phyloP scores from a whole-genome alignment of 2,113 vertebrate species.

The Polypterus senegalus region DNA sequence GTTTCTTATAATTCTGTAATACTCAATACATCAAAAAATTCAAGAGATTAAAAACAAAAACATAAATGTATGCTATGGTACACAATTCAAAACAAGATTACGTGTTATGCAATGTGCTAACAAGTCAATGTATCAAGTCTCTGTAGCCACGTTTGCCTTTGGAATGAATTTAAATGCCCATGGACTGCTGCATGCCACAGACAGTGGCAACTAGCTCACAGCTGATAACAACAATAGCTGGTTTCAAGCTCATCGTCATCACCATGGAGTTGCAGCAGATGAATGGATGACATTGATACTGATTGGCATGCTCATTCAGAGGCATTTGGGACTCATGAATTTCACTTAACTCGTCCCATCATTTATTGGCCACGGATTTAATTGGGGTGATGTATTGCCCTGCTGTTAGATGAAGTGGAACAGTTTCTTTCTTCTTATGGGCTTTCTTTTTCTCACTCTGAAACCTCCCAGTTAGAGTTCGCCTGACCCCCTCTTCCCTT shows the following conservation, averaged over 20 bases:
- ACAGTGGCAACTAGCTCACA: slow-evolving; percentile 42
- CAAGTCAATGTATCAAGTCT: no score
- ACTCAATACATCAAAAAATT: no score
- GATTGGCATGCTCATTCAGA: slow-evolving; percentile 58
- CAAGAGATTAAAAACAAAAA: no score
- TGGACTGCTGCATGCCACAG: slow-evolving; percentile 35
- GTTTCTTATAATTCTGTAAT: no score
- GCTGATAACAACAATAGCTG: slow-evolving; percentile 48
- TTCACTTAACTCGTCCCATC: slow-evolving; percentile 51
- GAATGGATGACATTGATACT: slow-evolving; percentile 50
- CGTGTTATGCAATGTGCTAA: no score
- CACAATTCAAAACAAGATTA: no score
- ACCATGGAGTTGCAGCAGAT: slow-evolving; percentile 48
- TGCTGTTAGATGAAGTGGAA: slow-evolving; percentile 51
- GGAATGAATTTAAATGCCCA: slow-evolving; percentile 42
- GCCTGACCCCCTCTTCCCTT: slow-evolving; percentile 27
- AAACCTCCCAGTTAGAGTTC: slow-evolving; percentile 38
- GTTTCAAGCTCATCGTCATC: slow-evolving; percentile 53
- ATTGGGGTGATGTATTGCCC: slow-evolving; percentile 53
- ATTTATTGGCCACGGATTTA: slow-evolving; percentile 50
- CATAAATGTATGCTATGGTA: no score
- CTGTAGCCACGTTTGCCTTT: background rate
- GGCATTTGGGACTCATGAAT: slow-evolving; percentile 50
- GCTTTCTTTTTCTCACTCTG: slow-evolving; percentile 5
- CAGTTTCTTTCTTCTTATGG: slow-evolving; percentile 39